Conservation (phyloP, 2,113 vertebrate species). For the Tragelaphus buxtoni region DNA sequence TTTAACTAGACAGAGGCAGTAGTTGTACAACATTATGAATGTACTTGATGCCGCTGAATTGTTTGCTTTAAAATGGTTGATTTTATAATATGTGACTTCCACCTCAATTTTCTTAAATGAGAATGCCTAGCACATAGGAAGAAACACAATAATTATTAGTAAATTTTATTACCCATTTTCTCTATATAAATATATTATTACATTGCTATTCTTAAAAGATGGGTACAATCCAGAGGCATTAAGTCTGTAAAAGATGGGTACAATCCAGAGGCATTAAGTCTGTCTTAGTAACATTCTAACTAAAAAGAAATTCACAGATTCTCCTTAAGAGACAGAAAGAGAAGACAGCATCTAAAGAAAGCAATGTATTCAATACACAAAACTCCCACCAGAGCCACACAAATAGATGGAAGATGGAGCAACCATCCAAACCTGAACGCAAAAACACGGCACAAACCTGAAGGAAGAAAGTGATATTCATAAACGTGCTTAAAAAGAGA, state of each 20-base stretch:
- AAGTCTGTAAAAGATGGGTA: not conserved
- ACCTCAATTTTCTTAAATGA: not conserved
- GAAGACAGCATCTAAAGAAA: not conserved
- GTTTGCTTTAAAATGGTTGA: not conserved
- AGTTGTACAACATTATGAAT: not conserved
- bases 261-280: not conserved
- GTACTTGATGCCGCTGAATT: not conserved
- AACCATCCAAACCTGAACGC: not conserved
- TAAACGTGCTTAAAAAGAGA: not conserved
- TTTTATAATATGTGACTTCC: not conserved
- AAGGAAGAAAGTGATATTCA: not conserved
- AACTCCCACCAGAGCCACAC: not conserved
- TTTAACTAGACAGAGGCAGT: not conserved
- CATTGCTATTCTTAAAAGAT: not conserved
- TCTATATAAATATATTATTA: not conserved
- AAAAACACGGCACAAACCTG: not conserved
- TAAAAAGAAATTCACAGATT: not conserved
- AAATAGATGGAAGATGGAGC: not conserved
- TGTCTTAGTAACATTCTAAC: not conserved
- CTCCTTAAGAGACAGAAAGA: not conserved
- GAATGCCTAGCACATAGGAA: not conserved
- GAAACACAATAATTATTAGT: not conserved
- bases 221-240: not conserved
- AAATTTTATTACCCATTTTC: not conserved
- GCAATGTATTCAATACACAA: not conserved